Base-by-base conservation (phyloP, 2,113 vertebrate genomes). In the Anoura caudifer region DNA sequence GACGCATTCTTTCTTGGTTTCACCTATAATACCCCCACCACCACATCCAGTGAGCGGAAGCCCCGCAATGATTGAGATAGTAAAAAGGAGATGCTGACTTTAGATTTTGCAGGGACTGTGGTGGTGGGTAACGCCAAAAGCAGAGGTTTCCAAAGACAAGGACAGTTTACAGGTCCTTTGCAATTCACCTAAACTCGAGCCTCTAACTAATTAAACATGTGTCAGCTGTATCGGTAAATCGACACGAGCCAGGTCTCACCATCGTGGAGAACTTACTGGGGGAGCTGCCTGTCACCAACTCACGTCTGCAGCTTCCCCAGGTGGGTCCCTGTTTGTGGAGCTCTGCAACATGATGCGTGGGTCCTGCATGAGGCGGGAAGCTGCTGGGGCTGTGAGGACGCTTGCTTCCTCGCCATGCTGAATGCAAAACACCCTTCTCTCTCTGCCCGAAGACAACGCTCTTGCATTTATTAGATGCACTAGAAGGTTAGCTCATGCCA, bases 41-140 rank as follows among this genome's bases (percentile, higher is more conserved):
- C 56, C 56, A 0, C 20, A 97, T 98, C 83, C 96, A 97, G 90
- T 65, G 80, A 96, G 56, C 75, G n/a, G 0, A 79, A 84, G 38
- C 97, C 75, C 38, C 93, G 97, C 96, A 96, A 95, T 98, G 47
- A 94, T 16, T 79, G 77, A 92, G 88, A 94, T 26, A 38, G 90
- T 19, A 24, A 86, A 81, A 82, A 80, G 79, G 77, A 95, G 88
- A 94, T 36, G 69, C 80, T 95, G 72, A 56, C 97, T 97, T 98
- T 98, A 96, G 95, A 73, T 79, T 33, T 67, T 15, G 50, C 65
- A n/a, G 89, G 79, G 22, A 65, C 43, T 70, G 67, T 38, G 73
- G 41, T 43, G 22, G 63, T 43, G 45, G 67, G 87, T 72, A 89
- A 61, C 50, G 56, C 19, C 41, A 38, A 50, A 87, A 90, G 56